Evolutionary conservation across 2,888 invertebrate species (phyloP).

Genomic region (Clostera curtula): DNA sequence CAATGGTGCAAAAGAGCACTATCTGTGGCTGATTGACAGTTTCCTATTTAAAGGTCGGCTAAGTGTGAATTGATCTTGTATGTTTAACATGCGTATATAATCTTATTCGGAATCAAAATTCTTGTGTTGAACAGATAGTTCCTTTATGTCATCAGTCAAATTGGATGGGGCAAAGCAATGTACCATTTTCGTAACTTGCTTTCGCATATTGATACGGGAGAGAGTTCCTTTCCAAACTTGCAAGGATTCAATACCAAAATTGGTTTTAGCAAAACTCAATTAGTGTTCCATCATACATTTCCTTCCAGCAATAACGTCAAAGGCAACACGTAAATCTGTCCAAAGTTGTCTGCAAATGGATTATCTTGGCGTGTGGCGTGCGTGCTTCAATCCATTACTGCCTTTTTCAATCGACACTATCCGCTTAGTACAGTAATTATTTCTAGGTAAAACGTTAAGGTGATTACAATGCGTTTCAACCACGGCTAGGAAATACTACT

Average conservation of each 20-base stretch:
- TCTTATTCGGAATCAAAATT: slow-evolving; percentile 12
- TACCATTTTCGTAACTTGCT: no score
- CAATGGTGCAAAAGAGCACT: slow-evolving; percentile 23
- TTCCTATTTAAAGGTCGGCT: slow-evolving; percentile 16
- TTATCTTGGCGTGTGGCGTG: slow-evolving; percentile 30
- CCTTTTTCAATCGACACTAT: slow-evolving; percentile 45
- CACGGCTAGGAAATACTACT: no score
- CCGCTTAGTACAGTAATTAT: slow-evolving; percentile 40
- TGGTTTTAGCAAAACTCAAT: slow-evolving; percentile 13
- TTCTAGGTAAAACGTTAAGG: no score
- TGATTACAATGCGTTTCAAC: no score
- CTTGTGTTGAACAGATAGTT: no score
- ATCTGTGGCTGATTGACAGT: slow-evolving; percentile 25
- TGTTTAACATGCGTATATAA: slow-evolving; percentile 22
- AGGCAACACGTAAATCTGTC: slow-evolving; percentile 31
- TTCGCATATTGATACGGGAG: no score
- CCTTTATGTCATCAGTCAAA: no score
- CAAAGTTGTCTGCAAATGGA: slow-evolving; percentile 35
- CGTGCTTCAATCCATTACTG: slow-evolving; percentile 30
- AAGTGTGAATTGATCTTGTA: slow-evolving; percentile 18
- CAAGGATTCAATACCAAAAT: no score
- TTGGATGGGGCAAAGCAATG: no score
- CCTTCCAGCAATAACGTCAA: slow-evolving; percentile 16
- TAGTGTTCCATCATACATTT: slow-evolving; percentile 9
- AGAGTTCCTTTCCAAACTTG: no score